Percentiles rank a stretch among this genome's conserved stretches.
Evolutionary conservation across 2,797 vertebrate species (phyloP).

Genomic region (Pseudopleuronectes americanus): DNA sequence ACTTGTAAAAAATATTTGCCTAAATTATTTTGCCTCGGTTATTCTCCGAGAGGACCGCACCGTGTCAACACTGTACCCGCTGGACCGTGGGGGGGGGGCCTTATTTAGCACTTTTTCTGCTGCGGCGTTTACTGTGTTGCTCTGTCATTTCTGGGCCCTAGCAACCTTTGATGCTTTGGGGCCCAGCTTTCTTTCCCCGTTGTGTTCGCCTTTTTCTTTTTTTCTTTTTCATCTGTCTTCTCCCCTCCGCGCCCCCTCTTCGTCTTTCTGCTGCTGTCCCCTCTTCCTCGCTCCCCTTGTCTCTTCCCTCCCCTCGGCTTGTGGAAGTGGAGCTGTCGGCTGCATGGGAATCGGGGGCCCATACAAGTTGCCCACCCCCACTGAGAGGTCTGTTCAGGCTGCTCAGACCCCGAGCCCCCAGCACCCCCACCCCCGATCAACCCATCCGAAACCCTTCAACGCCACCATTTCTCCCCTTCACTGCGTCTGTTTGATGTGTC

Average conservation of each 20-base stretch:
- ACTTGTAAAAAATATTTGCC: constrained; percentile 69
- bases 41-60: constrained; percentile 37
- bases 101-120: constrained; percentile 70
- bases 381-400: constrained; percentile 79
- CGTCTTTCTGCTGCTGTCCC: constrained; percentile 69
- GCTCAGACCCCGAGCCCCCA: constrained; percentile 56
- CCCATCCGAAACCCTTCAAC: constrained; percentile 8
- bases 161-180: constrained; percentile 86
- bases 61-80: constrained; percentile 66
- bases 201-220: constrained; percentile 51
- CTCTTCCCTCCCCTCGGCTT: constrained; percentile 68
- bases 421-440: neutral
- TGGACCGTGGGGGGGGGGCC: constrained; percentile 60
- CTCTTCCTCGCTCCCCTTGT: constrained; percentile 68
- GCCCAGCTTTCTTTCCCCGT: constrained; percentile 75
- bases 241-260: constrained; percentile 69
- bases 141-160: constrained; percentile 81
- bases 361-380: constrained; percentile 78
- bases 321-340: constrained; percentile 76
- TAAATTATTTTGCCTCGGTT: constrained; percentile 57
- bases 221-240: constrained; percentile 55
- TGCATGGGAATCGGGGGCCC: constrained; percentile 79
- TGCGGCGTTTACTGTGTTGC: constrained; percentile 75
- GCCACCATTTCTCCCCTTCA: constrained; percentile 73
- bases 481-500: constrained; percentile 84